Conservation (phyloP, 2,797 vertebrate genomes). For the Catostomus latipinnis region DNA sequence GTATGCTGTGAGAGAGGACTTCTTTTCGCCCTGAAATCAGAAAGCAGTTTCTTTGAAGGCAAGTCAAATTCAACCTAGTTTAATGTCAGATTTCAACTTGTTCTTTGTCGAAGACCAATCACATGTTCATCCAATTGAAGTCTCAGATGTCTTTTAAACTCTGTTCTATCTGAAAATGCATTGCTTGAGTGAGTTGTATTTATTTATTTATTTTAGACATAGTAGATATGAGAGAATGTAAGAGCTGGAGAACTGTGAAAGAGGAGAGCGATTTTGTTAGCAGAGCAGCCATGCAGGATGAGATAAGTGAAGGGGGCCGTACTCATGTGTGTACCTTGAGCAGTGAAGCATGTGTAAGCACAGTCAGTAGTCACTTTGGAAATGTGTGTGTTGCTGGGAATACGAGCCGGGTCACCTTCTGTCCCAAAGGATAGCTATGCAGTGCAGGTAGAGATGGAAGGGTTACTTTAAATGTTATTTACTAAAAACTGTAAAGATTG, state of each 20-base stretch:
- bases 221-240: constrained; percentile 14
- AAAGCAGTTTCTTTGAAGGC: constrained; percentile 32
- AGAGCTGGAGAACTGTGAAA: constrained; percentile 39
- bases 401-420: constrained; percentile 20
- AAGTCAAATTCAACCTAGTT: constrained; percentile 45
- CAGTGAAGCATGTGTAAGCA: constrained; percentile 54
- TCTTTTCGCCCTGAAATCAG: constrained; percentile 37
- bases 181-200: constrained; percentile 12
- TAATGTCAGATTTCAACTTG: constrained; percentile 48
- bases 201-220: constrained; percentile 18
- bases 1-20: constrained; percentile 51
- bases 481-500: too few species aligned
- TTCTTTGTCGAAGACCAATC: constrained; percentile 21
- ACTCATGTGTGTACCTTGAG: constrained; percentile 44
- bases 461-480: neutral
- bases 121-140: constrained; percentile 43
- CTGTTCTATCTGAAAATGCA: constrained; percentile 29
- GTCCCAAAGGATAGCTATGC: constrained; percentile 19
- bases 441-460: constrained; percentile 16
- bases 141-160: constrained; percentile 31
- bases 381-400: constrained; percentile 29
- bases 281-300: constrained; percentile 50
- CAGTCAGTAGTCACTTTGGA: constrained; percentile 47
- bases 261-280: constrained; percentile 53
- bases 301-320: constrained; percentile 57